A percentile compares a stretch with the other conserved stretches of the same genome.
phyloP scores from a whole-genome alignment of 2,888 invertebrate species.

The Patella depressa region DNA sequence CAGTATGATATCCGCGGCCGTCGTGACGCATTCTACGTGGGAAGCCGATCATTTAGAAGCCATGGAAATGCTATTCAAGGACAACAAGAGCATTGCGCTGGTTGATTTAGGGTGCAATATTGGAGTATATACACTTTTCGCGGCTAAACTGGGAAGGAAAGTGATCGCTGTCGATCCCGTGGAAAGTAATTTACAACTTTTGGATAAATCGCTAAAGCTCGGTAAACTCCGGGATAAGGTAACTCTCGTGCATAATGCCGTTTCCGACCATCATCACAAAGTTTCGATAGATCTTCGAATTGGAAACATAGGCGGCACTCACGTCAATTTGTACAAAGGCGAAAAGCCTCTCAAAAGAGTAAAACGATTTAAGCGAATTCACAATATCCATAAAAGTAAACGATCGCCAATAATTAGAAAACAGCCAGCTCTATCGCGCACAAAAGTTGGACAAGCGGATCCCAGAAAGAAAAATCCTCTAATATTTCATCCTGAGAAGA shows the following conservation, averaged over 20 bases:
- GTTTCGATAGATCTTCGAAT: slow-evolving; percentile 38
- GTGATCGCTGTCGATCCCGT: slow-evolving; percentile 47
- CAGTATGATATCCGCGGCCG: slow-evolving; percentile 44
- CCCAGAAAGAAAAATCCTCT: too few relatives aligned
- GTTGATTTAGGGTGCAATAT: slow-evolving; percentile 52
- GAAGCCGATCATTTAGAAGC: slow-evolving; percentile 46
- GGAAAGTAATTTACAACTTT: slow-evolving; percentile 33
- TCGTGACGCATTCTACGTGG: slow-evolving; percentile 47
- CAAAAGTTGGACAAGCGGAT: too few relatives aligned
- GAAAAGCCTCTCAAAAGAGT: slow-evolving; percentile 8
- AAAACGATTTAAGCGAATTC: background rate
- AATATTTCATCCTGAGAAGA: too few relatives aligned
- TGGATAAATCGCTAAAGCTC: slow-evolving; percentile 37
- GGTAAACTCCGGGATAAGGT: slow-evolving; percentile 36
- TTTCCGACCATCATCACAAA: slow-evolving; percentile 43
- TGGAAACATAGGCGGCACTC: slow-evolving; percentile 50
- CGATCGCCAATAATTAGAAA: too few relatives aligned
- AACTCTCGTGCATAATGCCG: slow-evolving; percentile 46
- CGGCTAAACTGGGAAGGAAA: slow-evolving; percentile 41
- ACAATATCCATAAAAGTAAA: background rate
- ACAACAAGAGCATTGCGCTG: slow-evolving; percentile 32
- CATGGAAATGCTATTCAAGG: slow-evolving; percentile 35
- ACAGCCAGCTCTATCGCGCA: too few relatives aligned
- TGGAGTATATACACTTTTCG: slow-evolving; percentile 47
- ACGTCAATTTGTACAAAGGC: slow-evolving; percentile 30